A percentile compares a stretch with the other conserved stretches of the same genome.
phyloP scores from a whole-genome alignment of 2,113 vertebrate species.

The Maylandia zebra region DNA sequence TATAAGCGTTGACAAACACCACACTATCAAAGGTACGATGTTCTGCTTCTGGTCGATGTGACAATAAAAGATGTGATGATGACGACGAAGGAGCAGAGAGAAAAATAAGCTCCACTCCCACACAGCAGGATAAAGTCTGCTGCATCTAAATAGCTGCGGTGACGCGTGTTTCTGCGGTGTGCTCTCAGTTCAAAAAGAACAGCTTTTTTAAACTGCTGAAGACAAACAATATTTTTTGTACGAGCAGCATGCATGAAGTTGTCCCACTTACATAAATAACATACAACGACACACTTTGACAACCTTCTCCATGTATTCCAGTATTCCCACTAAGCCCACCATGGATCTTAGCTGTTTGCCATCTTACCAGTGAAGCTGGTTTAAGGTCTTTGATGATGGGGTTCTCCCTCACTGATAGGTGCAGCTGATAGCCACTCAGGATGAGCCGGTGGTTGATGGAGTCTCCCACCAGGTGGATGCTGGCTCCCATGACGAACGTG shows the following conservation, averaged over 20 bases:
- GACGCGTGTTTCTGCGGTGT: neutral
- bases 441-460: slow-evolving; percentile 93
- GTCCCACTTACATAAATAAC: neutral
- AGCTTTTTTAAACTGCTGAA: neutral
- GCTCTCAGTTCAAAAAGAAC: neutral
- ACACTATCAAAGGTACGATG: neutral
- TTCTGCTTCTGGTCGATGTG: neutral
- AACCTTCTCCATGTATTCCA: neutral
- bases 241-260: accelerated
- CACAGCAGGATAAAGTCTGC: neutral
- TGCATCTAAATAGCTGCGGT: neutral
- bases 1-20: neutral
- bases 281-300: neutral
- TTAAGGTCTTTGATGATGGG: slow-evolving; percentile 92
- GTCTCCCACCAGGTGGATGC: slow-evolving; percentile 96
- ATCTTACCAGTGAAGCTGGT: slow-evolving; percentile 81
- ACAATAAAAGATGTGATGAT: neutral
- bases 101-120: neutral
- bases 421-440: slow-evolving; percentile 95
- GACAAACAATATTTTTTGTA: neutral
- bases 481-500: slow-evolving; percentile 94
- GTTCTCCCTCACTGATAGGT: slow-evolving; percentile 91
- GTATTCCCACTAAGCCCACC: neutral
- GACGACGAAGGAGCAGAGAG: neutral
- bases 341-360: neutral